A percentile compares a stretch with the other conserved stretches of the same genome.
Conservation (phyloP, 2,113 vertebrate species). For the Crotalus horridus region DNA sequence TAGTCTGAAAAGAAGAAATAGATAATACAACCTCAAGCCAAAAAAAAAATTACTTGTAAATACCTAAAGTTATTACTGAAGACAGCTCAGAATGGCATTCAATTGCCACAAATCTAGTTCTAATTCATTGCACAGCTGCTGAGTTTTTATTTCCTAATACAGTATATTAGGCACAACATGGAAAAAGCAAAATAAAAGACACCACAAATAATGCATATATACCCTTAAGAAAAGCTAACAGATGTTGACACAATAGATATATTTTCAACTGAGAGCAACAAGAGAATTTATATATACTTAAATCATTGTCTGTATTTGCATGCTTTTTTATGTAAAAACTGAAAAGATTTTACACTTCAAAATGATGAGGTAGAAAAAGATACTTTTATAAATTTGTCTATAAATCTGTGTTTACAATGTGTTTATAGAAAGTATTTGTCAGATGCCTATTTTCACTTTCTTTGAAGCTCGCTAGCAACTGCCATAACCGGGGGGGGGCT, state of each 20-base stretch:
- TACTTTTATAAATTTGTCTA: background rate
- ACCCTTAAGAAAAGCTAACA: background rate
- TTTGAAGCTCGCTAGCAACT: no score
- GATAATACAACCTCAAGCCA: background rate
- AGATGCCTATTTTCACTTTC: no score
- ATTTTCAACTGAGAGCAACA: background rate
- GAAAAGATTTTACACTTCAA: background rate
- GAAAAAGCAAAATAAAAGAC: background rate
- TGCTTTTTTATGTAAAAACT: background rate
- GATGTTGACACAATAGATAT: background rate
- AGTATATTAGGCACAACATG: background rate
- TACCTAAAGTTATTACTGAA: background rate
- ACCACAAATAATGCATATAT: background rate
- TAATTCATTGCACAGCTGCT: background rate
- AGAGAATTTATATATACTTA: background rate
- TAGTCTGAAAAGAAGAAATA: background rate
- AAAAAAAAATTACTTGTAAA: background rate
- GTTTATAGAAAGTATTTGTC: background rate
- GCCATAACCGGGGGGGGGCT: no score
- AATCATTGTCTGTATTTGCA: background rate
- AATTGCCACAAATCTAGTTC: background rate
- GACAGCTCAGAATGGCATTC: background rate
- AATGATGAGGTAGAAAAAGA: background rate
- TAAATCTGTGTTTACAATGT: background rate
- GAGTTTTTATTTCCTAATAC: background rate